Conservation (phyloP, 2,888 invertebrate genomes). For the Drepana falcataria region DNA sequence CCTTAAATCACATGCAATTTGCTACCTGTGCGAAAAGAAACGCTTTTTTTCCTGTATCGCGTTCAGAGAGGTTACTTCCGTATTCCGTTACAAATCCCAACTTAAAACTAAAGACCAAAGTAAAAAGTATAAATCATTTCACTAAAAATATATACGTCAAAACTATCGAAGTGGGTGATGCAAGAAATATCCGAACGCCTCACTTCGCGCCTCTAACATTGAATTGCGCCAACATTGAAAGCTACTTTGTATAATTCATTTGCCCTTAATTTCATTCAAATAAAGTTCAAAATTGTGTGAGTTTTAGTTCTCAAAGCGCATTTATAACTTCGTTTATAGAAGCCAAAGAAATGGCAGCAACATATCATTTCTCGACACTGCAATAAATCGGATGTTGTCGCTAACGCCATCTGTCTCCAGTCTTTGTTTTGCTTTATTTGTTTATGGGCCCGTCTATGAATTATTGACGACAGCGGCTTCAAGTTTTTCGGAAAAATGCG, state of each 20-base stretch:
- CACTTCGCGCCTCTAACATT: conserved; percentile 2
- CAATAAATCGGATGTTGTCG: conserved; percentile 14
- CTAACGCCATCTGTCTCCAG: conserved; percentile 31
- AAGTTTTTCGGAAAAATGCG: not conserved
- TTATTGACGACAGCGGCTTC: conserved; percentile 11
- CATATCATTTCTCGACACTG: conserved; percentile 15
- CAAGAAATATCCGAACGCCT: conserved; percentile 1
- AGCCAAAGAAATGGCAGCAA: conserved; percentile 13
- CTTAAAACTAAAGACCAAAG: not conserved
- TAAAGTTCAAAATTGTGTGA: not conserved
- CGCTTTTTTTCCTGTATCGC: not conserved
- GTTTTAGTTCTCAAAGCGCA: not conserved
- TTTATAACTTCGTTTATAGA: conserved; percentile 1
- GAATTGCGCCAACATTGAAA: not conserved
- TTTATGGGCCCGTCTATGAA: conserved; percentile 28
- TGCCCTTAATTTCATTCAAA: not conserved
- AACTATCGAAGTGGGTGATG: not conserved
- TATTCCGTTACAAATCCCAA: not conserved
- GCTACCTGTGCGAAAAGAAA: too few relatives aligned
- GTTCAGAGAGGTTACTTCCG: not conserved
- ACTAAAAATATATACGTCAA: conserved; percentile 2
- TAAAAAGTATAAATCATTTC: conserved; percentile 1
- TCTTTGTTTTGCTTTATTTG: conserved; percentile 33
- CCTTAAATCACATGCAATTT: too few relatives aligned
- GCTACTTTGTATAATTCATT: not conserved